These are phyloP conservation scores for Nemotelus nigrinus DNA, from an alignment of 2,888 invertebrate genomes.

Conservation along the genomic window DNA sequence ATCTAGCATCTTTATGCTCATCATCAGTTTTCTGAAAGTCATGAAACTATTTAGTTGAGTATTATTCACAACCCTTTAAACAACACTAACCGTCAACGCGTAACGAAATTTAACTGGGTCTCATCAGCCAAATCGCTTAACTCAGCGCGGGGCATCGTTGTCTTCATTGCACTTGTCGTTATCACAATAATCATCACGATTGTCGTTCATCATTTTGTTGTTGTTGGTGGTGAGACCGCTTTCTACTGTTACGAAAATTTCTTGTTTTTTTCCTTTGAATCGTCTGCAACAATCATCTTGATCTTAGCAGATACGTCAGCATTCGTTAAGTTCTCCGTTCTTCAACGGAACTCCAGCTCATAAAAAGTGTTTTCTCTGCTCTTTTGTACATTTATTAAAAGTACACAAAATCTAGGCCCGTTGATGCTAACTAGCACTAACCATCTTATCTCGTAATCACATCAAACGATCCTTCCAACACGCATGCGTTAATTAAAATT, in stretches of 20 bases:
- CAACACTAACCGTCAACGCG: constrained; percentile 7
- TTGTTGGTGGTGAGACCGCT: not conserved
- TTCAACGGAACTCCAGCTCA: not conserved
- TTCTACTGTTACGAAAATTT: not conserved
- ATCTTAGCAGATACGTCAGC: not conserved
- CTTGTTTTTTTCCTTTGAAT: not conserved
- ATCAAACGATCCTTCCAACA: constrained; percentile 27
- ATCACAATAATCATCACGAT: constrained; percentile 34
- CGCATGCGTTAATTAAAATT: constrained; percentile 46
- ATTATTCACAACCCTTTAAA: constrained; percentile 8
- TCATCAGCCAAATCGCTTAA: constrained; percentile 23
- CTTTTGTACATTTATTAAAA: not conserved
- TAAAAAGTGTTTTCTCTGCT: not conserved
- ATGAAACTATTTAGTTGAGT: not conserved
- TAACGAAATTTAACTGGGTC: not conserved
- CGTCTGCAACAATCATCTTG: not conserved
- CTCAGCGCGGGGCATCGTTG: constrained; percentile 22
- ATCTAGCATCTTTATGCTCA: not conserved
- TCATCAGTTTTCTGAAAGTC: not conserved
- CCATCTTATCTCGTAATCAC: constrained; percentile 18
- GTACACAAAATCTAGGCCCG: not conserved
- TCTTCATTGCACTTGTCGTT: constrained; percentile 12
- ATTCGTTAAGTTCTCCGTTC: not conserved
- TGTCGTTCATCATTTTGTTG: not conserved
- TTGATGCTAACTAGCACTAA: not conserved